Conservation (phyloP, 2,888 invertebrate genomes). For the Venusia cambrica region DNA sequence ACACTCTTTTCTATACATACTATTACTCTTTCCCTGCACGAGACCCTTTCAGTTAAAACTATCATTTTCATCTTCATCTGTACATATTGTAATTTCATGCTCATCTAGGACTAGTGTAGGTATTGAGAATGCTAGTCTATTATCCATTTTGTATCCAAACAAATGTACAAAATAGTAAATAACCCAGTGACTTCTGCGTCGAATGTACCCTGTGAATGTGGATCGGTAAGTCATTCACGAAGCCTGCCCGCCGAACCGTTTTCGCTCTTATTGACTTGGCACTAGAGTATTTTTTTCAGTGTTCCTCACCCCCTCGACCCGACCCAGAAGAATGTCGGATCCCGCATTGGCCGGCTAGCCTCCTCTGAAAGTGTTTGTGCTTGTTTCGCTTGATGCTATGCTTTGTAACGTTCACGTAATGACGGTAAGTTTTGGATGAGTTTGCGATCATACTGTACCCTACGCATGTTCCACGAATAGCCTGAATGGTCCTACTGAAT, state of each 20-base stretch:
- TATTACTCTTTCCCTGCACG: slow-evolving; percentile 35
- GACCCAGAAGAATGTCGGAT: slow-evolving; percentile 74
- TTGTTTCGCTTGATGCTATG: slow-evolving; percentile 70
- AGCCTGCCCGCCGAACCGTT: slow-evolving; percentile 67
- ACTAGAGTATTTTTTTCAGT: slow-evolving; percentile 81
- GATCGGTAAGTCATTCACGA: slow-evolving; percentile 36
- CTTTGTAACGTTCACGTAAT: slow-evolving; percentile 48
- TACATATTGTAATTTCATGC: slow-evolving; percentile 72
- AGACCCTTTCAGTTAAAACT: slow-evolving; percentile 19
- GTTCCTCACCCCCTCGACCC: slow-evolving; percentile 82
- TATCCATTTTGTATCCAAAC: slow-evolving; percentile 50
- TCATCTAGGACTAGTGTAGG: slow-evolving; percentile 71
- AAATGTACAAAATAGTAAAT: slow-evolving; percentile 35
- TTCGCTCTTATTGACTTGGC: slow-evolving; percentile 76
- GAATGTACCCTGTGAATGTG: slow-evolving; percentile 38
- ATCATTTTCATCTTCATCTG: slow-evolving; percentile 33
- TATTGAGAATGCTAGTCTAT: slow-evolving; percentile 78
- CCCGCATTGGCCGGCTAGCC: slow-evolving; percentile 71
- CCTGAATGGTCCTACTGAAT: slow-evolving; percentile 16
- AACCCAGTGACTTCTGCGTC: slow-evolving; percentile 27
- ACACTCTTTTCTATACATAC: slow-evolving; percentile 18
- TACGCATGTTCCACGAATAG: slow-evolving; percentile 36
- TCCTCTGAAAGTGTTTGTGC: slow-evolving; percentile 78
- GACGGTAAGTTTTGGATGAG: slow-evolving; percentile 38
- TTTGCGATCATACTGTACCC: slow-evolving; percentile 42